These are phyloP conservation scores for Synergus laeviventris DNA, from an alignment of 2,888 invertebrate genomes.

Conservation along the genomic window DNA sequence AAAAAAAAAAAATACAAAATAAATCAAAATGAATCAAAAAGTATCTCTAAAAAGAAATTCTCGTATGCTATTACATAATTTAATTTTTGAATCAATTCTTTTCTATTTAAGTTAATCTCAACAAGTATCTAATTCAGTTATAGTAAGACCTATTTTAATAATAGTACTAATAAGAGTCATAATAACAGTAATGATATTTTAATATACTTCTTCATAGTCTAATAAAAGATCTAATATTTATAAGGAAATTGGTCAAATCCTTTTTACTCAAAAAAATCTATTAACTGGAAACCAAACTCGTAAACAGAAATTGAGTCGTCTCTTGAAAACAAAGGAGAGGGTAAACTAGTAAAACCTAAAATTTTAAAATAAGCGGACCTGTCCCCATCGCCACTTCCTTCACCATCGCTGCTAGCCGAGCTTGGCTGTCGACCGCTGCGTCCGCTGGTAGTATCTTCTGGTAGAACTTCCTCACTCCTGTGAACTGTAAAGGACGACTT, in stretches of 20 bases:
- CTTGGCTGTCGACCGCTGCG: slow-evolving; percentile 85
- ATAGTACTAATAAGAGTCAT: neutral
- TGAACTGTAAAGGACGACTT: slow-evolving; percentile 98
- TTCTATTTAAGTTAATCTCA: neutral
- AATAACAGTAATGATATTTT: neutral
- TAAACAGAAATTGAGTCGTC: neutral
- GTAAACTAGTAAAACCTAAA: slow-evolving; percentile 37
- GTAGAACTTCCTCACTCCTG: slow-evolving; percentile 98
- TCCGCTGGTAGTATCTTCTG: slow-evolving; percentile 82
- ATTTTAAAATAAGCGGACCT: slow-evolving; percentile 79
- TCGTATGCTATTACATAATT: neutral
- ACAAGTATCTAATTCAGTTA: neutral
- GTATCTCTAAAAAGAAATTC: neutral
- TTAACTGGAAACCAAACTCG: neutral
- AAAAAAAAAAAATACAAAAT: slow-evolving; percentile 29
- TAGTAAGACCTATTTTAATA: neutral
- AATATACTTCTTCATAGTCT: neutral
- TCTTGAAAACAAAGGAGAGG: slow-evolving; percentile 14
- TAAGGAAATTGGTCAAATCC: neutral
- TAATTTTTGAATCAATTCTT: neutral
- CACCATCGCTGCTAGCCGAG: slow-evolving; percentile 95
- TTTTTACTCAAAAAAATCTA: neutral
- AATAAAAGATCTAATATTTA: neutral
- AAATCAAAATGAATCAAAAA: slow-evolving; percentile 22
- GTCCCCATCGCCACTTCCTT: slow-evolving; percentile 89